These are phyloP conservation scores for Dynastes maya DNA, from an alignment of 2,888 invertebrate genomes.

Conservation along the genomic window DNA sequence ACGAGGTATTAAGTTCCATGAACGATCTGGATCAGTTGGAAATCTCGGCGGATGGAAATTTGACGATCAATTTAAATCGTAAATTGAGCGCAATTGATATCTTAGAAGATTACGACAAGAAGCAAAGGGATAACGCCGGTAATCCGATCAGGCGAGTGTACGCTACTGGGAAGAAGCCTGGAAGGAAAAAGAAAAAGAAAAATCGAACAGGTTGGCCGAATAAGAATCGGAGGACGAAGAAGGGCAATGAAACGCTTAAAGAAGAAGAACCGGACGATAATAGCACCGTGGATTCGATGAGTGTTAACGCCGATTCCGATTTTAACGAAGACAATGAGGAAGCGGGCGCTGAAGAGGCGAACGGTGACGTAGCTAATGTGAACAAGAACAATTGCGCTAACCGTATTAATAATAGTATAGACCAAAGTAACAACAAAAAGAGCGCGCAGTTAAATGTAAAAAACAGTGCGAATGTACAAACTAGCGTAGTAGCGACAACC, in stretches of 20 bases:
- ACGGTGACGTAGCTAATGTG: slow-evolving; percentile 37
- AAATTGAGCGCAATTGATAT: slow-evolving; percentile 62
- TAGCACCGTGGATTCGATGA: slow-evolving; percentile 60
- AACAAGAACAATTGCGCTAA: slow-evolving; percentile 56
- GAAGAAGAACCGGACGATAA: slow-evolving; percentile 59
- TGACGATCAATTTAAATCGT: slow-evolving; percentile 28
- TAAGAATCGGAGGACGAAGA: slow-evolving; percentile 69
- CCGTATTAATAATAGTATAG: slow-evolving; percentile 56
- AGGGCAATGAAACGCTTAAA: slow-evolving; percentile 59
- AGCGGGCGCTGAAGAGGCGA: slow-evolving; percentile 11
- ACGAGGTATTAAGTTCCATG: slow-evolving; percentile 67
- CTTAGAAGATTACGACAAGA: slow-evolving; percentile 69
- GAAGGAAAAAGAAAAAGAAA: slow-evolving; percentile 74
- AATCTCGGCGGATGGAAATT: slow-evolving; percentile 42
- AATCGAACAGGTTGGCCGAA: slow-evolving; percentile 88
- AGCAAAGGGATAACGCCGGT: slow-evolving; percentile 51
- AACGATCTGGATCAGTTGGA: slow-evolving; percentile 54
- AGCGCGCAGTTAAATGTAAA: slow-evolving; percentile 51
- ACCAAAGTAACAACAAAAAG: slow-evolving; percentile 54
- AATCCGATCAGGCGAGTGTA: slow-evolving; percentile 36
- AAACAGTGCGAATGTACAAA: slow-evolving; percentile 52
- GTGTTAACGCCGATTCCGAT: slow-evolving; percentile 59
- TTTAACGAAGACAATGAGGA: slow-evolving; percentile 55
- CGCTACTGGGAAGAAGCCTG: slow-evolving; percentile 64
- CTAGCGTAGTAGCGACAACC: slow-evolving; percentile 26